Conservation (phyloP, 2,113 vertebrate species). For the Pelmatolapia mariae region DNA sequence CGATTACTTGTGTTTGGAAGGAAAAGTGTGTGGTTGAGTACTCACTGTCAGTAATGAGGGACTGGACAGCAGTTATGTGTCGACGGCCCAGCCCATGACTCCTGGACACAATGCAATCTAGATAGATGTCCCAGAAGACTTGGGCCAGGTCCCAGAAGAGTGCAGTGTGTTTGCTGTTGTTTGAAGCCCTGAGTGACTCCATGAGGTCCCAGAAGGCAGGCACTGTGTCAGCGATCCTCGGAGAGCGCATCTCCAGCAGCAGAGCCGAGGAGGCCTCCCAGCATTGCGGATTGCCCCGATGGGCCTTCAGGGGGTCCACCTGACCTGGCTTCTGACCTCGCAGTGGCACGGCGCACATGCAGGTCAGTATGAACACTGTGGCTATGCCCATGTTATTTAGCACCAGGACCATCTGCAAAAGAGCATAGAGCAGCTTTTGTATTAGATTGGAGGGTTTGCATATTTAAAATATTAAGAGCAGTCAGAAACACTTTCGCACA, state of each 20-base stretch:
- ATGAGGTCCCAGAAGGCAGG: slow-evolving; percentile 92
- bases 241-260: slow-evolving; percentile 86
- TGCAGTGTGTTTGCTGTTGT: slow-evolving; percentile 82
- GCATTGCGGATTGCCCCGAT: slow-evolving; percentile 80
- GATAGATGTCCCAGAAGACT: slow-evolving; percentile 93
- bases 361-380: slow-evolving; percentile 72
- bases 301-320: slow-evolving; percentile 78
- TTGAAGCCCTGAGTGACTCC: slow-evolving; percentile 87
- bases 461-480: background rate
- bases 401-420: slow-evolving; percentile 60
- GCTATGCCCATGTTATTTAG: slow-evolving; percentile 58
- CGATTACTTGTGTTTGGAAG: background rate
- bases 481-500: background rate
- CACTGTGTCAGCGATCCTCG: slow-evolving; percentile 85
- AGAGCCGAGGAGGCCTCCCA: slow-evolving; percentile 87
- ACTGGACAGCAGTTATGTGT: slow-evolving; percentile 54
- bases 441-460: background rate
- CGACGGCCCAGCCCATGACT: slow-evolving; percentile 87
- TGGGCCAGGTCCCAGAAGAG: slow-evolving; percentile 94
- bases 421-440: background rate
- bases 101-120: slow-evolving; percentile 89
- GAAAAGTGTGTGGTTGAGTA: background rate
- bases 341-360: slow-evolving; percentile 62
- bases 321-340: slow-evolving; percentile 69
- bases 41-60: slow-evolving; percentile 53